Percentiles rank a stretch among this genome's conserved stretches.
phyloP scores from a whole-genome alignment of 2,113 vertebrate species.

The Megalops atlanticus region DNA sequence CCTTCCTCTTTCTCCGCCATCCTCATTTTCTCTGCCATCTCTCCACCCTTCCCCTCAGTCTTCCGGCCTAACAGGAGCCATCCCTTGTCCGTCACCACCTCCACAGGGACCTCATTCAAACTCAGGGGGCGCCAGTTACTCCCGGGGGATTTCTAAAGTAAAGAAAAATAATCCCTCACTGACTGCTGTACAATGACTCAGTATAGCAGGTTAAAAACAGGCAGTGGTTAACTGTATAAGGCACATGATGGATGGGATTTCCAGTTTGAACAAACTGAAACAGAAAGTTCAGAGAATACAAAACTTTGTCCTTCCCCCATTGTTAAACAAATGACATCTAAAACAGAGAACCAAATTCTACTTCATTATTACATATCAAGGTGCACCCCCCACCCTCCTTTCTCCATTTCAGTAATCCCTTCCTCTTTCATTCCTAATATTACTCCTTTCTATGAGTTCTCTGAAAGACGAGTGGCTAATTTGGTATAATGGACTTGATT shows the following conservation, averaged over 20 bases:
- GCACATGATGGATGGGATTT: too few species aligned
- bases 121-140: constrained; percentile 62
- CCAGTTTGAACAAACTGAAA: background rate
- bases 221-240: too few species aligned
- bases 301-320: background rate
- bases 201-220: too few species aligned
- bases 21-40: background rate
- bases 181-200: background rate
- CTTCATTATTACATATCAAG: background rate
- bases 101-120: constrained; percentile 50
- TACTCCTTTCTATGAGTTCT: too few species aligned
- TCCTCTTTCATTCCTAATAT: constrained; percentile 29
- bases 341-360: background rate
- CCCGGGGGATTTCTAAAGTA: constrained; percentile 58
- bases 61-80: constrained; percentile 59
- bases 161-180: background rate
- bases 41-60: constrained; percentile 18
- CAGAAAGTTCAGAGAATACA: background rate
- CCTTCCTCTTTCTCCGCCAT: constrained; percentile 31
- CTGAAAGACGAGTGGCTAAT: too few species aligned
- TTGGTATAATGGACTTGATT: too few species aligned
- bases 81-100: constrained; percentile 67
- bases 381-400: too few species aligned
- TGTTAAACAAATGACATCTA: background rate
- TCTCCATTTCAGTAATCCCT: background rate